Base-by-base conservation (phyloP, 1,140 invertebrate species). In the Teleogryllus occipitalis region DNA sequence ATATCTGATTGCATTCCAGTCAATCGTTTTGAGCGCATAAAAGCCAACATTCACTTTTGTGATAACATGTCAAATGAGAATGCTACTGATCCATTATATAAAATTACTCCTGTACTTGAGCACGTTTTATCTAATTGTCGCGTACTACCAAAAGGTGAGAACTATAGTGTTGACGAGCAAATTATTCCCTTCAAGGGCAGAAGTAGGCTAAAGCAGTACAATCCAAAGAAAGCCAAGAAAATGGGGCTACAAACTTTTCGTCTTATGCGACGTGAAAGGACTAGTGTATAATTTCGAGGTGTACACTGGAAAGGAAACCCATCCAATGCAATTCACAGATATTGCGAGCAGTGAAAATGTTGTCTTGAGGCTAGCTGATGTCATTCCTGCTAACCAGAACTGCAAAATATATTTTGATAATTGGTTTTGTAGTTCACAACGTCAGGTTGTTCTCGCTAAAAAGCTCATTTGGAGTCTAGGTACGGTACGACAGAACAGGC, bases 351-450 rank as follows among this genome's bases (percentile, higher is more conserved):
- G 54, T 72, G 54, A 18, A 18, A 72, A 12, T 72, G 54, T 72
- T 8, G 18, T 72, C n/a, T 18, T 8, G 8, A 8, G 8, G 8
- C 10, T 18, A 72, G 18, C n/a, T 12, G 18, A 12, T 72, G 54
- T 72, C 8, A 18, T 72, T 12, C 54, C 54, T 72, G 8, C 54
- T 12, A 18, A 72, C n/a, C 54, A 72, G 54, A 72, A 72, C 54
- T 72, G 54, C n/a, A 72, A 72, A 72, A 72, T 72, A 72, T 72
- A n/a, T 72, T 72, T 12, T 72, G 54, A 72, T 18, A 72, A 72
- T 18, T 72, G 54, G 54, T 72, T 72, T 72, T 18, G 54, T 72
- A 72, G 18, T 72, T 8, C n/a, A 12, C n/a, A 8, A 72, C n/a
- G 8, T 12, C n/a, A 72, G 54, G 54, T 72, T 72, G 54, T 18